These are phyloP conservation scores for Himalopsyche japonica DNA, from an alignment of 2,888 invertebrate species.

Conservation along the genomic window DNA sequence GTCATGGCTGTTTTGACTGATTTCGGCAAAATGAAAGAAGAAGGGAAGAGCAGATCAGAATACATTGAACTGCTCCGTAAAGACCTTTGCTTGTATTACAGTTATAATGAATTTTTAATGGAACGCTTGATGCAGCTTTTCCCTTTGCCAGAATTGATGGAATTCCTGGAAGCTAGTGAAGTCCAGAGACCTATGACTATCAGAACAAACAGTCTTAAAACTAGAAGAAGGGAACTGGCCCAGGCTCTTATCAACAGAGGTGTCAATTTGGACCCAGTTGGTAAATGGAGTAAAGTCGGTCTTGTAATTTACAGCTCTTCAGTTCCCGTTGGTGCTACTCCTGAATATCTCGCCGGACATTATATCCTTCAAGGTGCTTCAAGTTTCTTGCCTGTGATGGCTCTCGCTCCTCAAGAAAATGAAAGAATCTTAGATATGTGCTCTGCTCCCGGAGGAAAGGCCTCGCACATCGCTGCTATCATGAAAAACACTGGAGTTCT, in stretches of 20 bases:
- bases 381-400: slow-evolving; percentile 96
- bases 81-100: slow-evolving; percentile 93
- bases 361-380: slow-evolving; percentile 97
- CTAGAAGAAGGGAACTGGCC: slow-evolving; percentile 88
- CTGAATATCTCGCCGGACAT: slow-evolving; percentile 98
- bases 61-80: slow-evolving; percentile 77
- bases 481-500: slow-evolving; percentile 98
- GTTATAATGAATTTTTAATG: slow-evolving; percentile 96
- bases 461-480: slow-evolving; percentile 94
- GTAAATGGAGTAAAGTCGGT: slow-evolving; percentile 98
- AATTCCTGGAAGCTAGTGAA: slow-evolving; percentile 96
- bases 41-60: slow-evolving; percentile 74
- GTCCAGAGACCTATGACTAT: slow-evolving; percentile 93
- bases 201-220: slow-evolving; percentile 93
- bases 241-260: slow-evolving; percentile 94
- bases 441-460: slow-evolving; percentile 98
- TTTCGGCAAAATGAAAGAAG: slow-evolving; percentile 71
- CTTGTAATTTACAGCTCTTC: slow-evolving; percentile 94
- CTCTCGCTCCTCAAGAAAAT: slow-evolving; percentile 94
- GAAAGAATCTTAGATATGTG: slow-evolving; percentile 96
- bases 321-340: slow-evolving; percentile 97
- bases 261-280: slow-evolving; percentile 96
- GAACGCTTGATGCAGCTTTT: slow-evolving; percentile 88
- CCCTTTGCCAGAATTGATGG: slow-evolving; percentile 81
- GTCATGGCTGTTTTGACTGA: slow-evolving; percentile 77